Conservation (phyloP, 2,113 vertebrate genomes). For the Gallinago media region DNA sequence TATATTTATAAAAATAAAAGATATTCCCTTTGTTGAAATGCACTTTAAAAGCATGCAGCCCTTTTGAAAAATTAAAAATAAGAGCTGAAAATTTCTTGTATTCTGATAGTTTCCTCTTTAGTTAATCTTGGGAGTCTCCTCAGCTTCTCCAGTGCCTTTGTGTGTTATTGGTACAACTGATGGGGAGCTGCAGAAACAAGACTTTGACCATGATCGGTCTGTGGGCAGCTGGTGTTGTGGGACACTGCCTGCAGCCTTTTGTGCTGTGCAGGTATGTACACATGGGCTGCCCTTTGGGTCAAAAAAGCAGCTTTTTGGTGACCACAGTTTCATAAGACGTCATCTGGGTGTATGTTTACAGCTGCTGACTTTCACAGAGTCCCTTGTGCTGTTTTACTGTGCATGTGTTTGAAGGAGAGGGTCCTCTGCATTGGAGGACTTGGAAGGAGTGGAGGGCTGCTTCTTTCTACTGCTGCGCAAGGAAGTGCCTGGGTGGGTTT, state of each 20-base stretch:
- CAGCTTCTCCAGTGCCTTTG: not conserved
- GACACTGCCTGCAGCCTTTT: not conserved
- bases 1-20: constrained; percentile 63
- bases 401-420: not conserved
- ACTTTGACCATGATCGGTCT: fast-evolving
- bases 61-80: constrained; percentile 62
- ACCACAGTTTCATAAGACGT: fast-evolving
- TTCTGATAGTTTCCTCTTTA: constrained; percentile 55
- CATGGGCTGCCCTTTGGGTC: not conserved
- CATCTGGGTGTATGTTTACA: fast-evolving
- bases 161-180: not conserved
- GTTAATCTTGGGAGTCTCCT: not conserved
- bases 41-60: constrained; percentile 8
- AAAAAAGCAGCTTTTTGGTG: not conserved
- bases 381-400: not conserved
- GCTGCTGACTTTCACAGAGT: too few species aligned
- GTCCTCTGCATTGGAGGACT: not conserved
- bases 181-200: not conserved
- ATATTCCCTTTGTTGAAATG: constrained; percentile 56
- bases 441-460: not conserved
- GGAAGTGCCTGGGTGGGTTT: not conserved
- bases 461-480: not conserved
- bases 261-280: fast-evolving
- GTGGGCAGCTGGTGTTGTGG: not conserved
- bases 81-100: constrained; percentile 48